These are phyloP conservation scores for Drosophila parthenogenetica DNA, from an alignment of 2,888 invertebrate genomes.

Conservation along the genomic window DNA sequence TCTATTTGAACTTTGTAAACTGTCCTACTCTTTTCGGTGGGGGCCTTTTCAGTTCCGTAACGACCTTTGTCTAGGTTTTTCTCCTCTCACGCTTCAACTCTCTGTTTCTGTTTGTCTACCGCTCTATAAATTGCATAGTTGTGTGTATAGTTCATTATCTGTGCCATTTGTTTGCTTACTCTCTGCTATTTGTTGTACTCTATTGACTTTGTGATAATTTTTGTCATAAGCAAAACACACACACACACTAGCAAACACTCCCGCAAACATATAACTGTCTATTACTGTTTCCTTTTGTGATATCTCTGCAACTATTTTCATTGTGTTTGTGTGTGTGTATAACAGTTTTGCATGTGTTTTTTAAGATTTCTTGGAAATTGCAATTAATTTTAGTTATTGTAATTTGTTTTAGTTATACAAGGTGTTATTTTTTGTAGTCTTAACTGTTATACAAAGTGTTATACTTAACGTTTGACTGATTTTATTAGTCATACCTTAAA, in stretches of 20 bases:
- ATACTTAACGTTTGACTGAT: not conserved
- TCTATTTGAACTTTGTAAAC: conserved; percentile 27
- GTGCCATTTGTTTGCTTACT: conserved; percentile 45
- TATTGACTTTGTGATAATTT: conserved; percentile 72
- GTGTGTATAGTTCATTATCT: conserved; percentile 43
- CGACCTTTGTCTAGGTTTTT: conserved; percentile 50
- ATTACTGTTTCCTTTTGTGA: conserved; percentile 10
- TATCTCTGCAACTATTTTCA: conserved; percentile 10
- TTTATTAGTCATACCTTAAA: not conserved
- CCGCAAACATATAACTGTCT: conserved; percentile 6
- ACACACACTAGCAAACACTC: conserved; percentile 11
- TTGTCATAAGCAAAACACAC: conserved; percentile 40
- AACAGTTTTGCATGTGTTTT: conserved; percentile 6
- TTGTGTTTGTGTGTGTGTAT: conserved; percentile 2
- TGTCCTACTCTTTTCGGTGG: conserved; percentile 14
- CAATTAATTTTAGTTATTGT: not conserved
- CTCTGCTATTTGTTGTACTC: conserved; percentile 46
- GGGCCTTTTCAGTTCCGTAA: not conserved
- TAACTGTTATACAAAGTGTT: conserved; percentile 15
- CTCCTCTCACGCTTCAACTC: not conserved
- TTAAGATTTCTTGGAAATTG: conserved; percentile 9
- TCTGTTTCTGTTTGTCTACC: not conserved
- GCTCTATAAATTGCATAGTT: conserved; percentile 38
- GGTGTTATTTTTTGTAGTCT: not conserved
- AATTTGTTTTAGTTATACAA: conserved; percentile 5